Percentiles rank a stretch among this genome's conserved stretches.
Conservation (phyloP, 35 echinoderm and acorn worm genomes). For the Holothuria glaberrima region DNA sequence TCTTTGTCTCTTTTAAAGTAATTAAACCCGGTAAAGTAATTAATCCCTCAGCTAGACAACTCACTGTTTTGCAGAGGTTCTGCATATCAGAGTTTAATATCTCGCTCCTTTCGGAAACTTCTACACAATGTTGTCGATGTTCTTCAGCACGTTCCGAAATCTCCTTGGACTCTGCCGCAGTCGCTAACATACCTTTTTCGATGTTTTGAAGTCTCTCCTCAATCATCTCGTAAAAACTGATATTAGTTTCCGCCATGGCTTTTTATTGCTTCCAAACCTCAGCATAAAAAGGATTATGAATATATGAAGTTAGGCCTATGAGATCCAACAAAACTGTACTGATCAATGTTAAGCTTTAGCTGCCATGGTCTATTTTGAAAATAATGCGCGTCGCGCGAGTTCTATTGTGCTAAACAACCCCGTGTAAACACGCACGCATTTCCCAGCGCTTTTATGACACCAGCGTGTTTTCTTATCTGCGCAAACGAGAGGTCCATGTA, state of each 20-base stretch:
- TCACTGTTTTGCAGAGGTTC: neutral
- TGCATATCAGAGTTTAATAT: neutral
- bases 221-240: neutral
- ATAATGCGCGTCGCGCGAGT: too few species aligned
- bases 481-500: too few species aligned
- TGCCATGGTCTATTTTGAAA: too few species aligned
- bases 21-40: conserved; percentile 8
- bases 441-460: too few species aligned
- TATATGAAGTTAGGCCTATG: too few species aligned
- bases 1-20: neutral
- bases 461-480: too few species aligned
- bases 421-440: too few species aligned
- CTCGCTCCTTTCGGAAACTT: neutral
- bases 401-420: too few species aligned
- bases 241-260: neutral
- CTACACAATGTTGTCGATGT: conserved; percentile 7
- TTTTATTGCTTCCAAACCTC: too few species aligned
- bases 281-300: too few species aligned
- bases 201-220: conserved; percentile 23
- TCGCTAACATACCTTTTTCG: neutral
- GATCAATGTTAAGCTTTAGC: too few species aligned
- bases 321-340: too few species aligned
- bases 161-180: neutral
- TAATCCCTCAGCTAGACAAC: neutral
- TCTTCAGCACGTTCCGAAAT: neutral